phyloP scores from a whole-genome alignment of 1,140 invertebrate genomes.

The Thrips palmi region DNA sequence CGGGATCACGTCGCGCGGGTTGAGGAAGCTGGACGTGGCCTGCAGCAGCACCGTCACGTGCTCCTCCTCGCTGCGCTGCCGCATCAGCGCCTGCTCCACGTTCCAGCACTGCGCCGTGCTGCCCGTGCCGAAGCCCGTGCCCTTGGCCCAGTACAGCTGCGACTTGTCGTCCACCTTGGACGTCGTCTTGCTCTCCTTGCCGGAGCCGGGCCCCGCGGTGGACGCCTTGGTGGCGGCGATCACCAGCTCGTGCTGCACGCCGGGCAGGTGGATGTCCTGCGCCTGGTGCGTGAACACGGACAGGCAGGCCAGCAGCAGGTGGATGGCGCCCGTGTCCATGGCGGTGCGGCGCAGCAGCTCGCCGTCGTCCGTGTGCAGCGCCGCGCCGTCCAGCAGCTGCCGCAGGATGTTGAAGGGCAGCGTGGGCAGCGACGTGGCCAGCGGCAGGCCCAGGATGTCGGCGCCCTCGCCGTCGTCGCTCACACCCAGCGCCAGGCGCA shows the following conservation, averaged over 20 bases:
- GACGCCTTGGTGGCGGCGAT: slow-evolving; percentile 18
- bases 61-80: slow-evolving; percentile 80
- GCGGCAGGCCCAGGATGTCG: slow-evolving; percentile 53
- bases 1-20: slow-evolving; percentile 45
- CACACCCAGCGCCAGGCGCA: slow-evolving; percentile 70
- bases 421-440: slow-evolving; percentile 60
- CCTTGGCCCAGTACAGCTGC: slow-evolving; percentile 88
- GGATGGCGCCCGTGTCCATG: slow-evolving; percentile 63
- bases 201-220: slow-evolving; percentile 8
- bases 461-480: slow-evolving; percentile 80
- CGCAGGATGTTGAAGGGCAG: slow-evolving; percentile 74
- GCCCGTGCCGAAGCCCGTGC: slow-evolving; percentile 85
- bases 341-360: slow-evolving; percentile 55
- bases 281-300: slow-evolving; percentile 77
- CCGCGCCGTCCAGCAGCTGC: slow-evolving; percentile 56
- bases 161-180: slow-evolving; percentile 43
- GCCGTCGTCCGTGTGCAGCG: slow-evolving; percentile 64
- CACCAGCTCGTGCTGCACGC: slow-evolving; percentile 24
- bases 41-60: slow-evolving; percentile 70
- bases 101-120: slow-evolving; percentile 92
- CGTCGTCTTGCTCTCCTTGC: slow-evolving; percentile 4
- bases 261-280: slow-evolving; percentile 21
- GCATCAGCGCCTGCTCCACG: slow-evolving; percentile 75
- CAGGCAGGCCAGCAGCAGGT: slow-evolving; percentile 67
- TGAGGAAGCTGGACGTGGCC: slow-evolving; percentile 67